Evolutionary conservation across 1,140 invertebrate species (phyloP).

Genomic region (Dendroctonus valens): DNA sequence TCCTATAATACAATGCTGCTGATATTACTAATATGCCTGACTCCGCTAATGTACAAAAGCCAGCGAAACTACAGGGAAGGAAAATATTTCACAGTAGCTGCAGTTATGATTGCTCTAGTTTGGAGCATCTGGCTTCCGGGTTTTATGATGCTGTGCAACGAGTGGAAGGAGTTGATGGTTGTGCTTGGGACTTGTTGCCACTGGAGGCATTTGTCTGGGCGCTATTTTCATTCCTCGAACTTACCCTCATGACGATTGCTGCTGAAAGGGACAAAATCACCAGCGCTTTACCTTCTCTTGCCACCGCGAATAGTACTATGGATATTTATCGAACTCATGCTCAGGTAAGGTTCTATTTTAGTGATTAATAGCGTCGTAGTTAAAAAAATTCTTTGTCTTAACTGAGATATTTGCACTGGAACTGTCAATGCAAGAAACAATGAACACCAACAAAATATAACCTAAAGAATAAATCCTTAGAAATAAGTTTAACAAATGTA

Average conservation of each 20-base stretch:
- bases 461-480: no score
- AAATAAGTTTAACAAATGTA: no score
- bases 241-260: constrained; percentile 59
- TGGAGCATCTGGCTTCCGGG: constrained; percentile 58
- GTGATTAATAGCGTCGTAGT: background rate
- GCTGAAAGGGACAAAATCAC: constrained; percentile 56
- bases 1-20: constrained; percentile 59
- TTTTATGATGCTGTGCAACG: constrained; percentile 52
- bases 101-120: constrained; percentile 50
- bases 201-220: constrained; percentile 56
- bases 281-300: constrained; percentile 52
- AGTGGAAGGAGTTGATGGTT: constrained; percentile 59
- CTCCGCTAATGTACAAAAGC: constrained; percentile 57
- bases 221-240: constrained; percentile 61
- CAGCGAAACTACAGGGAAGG: constrained; percentile 65
- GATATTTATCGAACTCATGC: constrained; percentile 46
- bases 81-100: constrained; percentile 53
- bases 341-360: constrained; percentile 28
- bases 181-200: constrained; percentile 58
- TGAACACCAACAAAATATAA: no score
- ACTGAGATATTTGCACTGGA: no score
- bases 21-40: constrained; percentile 53
- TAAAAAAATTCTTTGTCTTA: no score
- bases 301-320: constrained; percentile 41
- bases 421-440: no score